These are phyloP conservation scores for Phylloscopus trochilus DNA, from an alignment of 2,113 vertebrate species.

Conservation along the genomic window DNA sequence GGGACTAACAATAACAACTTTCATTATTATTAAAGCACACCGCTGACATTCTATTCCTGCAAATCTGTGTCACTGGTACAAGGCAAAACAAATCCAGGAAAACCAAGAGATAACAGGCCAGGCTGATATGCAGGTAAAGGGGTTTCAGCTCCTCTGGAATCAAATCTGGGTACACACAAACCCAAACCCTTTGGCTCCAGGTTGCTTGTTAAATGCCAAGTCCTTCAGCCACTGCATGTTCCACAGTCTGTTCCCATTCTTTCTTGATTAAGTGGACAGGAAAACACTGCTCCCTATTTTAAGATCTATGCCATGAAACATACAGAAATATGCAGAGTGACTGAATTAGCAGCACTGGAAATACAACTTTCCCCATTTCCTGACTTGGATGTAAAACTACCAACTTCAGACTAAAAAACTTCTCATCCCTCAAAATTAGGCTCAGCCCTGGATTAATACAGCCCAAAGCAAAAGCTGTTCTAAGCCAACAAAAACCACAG, in stretches of 20 bases:
- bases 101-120: background rate
- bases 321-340: background rate
- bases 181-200: background rate
- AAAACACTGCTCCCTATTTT: background rate
- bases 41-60: background rate
- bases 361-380: background rate
- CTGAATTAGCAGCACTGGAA: background rate
- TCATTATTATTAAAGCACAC: background rate
- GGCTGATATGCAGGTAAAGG: fast-evolving
- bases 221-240: background rate
- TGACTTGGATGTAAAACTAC: background rate
- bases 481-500: fast-evolving
- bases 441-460: background rate
- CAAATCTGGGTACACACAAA: background rate
- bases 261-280: background rate
- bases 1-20: background rate
- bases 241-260: background rate
- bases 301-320: background rate
- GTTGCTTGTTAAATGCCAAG: background rate
- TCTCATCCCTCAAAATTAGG: background rate
- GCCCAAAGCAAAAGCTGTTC: background rate
- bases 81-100: background rate
- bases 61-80: background rate
- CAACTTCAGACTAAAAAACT: background rate
- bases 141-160: background rate